phyloP scores from a whole-genome alignment of 2,113 vertebrate species.

The Pogona vitticeps region DNA sequence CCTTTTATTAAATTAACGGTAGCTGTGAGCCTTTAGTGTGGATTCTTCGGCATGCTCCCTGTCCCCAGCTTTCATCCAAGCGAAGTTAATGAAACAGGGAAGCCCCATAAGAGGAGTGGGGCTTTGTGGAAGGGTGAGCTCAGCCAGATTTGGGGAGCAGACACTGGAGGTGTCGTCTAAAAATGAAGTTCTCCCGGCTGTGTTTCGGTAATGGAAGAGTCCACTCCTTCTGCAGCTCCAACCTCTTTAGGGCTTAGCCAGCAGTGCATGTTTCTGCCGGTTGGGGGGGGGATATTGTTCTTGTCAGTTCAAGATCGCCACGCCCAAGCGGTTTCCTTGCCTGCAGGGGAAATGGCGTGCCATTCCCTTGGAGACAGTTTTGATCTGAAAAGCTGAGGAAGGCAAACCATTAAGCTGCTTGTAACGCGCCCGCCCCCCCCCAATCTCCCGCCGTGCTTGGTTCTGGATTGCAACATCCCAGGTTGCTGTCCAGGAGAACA shows the following conservation, averaged over 20 bases:
- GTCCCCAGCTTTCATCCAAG: background rate
- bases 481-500: background rate
- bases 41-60: background rate
- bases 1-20: constrained; percentile 21
- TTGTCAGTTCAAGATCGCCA: background rate
- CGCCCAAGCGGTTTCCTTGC: background rate
- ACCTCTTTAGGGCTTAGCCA: background rate
- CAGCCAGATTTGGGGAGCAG: background rate
- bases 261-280: background rate
- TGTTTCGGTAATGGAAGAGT: too few relatives aligned
- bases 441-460: too few relatives aligned
- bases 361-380: background rate
- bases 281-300: background rate
- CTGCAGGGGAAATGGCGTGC: too few relatives aligned
- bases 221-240: background rate
- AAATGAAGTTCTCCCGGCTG: background rate
- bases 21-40: background rate
- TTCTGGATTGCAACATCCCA: background rate
- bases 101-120: background rate
- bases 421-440: too few relatives aligned
- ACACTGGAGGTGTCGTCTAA: too few relatives aligned
- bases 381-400: too few relatives aligned
- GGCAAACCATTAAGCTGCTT: too few relatives aligned
- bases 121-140: background rate
- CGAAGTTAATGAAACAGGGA: constrained; percentile 6